Conservation (phyloP, 2,888 invertebrate species). For the Chrysina gloriosa region DNA sequence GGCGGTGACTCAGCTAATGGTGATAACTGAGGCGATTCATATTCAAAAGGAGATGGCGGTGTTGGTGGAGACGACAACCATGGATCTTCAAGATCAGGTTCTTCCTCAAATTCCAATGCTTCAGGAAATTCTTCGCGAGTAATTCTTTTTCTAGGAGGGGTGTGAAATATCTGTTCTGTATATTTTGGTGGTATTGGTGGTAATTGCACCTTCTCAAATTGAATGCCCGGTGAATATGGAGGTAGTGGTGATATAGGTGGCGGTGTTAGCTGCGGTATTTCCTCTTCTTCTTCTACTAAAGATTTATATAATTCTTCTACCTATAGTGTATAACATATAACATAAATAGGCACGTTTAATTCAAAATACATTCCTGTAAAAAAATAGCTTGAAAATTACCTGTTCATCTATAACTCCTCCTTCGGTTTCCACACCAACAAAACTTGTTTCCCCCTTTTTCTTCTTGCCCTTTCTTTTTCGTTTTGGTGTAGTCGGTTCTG, state of each 20-base stretch:
- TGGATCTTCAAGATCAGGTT: conserved; percentile 11
- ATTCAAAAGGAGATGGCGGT: conserved; percentile 36
- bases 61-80: conserved; percentile 27
- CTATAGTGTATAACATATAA: background rate
- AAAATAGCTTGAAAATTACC: too few relatives aligned
- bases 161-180: background rate
- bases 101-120: conserved; percentile 21
- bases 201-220: background rate
- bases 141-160: conserved; percentile 2
- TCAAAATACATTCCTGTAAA: background rate
- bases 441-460: background rate
- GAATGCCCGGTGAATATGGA: too few relatives aligned
- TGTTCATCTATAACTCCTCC: conserved; percentile 2
- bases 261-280: background rate
- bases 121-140: conserved; percentile 11
- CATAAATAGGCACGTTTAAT: background rate
- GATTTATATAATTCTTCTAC: conserved; percentile 17
- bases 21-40: conserved; percentile 25
- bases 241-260: background rate
- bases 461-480: conserved; percentile 1
- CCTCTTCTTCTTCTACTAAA: conserved; percentile 9
- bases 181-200: conserved; percentile 5
- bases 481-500: background rate
- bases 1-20: conserved; percentile 33
- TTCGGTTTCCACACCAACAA: background rate